Percentiles rank a stretch among this genome's conserved stretches.
These are phyloP conservation scores for Nebria brevicollis DNA, from an alignment of 2,888 invertebrate species.

Conservation along the genomic window DNA sequence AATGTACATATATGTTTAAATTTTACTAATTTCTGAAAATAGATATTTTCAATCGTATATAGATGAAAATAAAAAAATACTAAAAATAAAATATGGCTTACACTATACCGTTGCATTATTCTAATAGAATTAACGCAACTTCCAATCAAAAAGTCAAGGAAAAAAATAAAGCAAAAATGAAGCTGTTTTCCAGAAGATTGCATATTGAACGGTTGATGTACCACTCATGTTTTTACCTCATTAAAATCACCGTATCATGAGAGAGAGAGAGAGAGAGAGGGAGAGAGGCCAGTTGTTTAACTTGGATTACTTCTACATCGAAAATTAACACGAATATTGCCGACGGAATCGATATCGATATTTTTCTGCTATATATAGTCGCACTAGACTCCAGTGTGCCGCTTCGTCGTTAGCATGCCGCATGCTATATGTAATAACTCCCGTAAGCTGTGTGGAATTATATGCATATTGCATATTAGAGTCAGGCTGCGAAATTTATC, in stretches of 20 bases:
- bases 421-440: constrained; percentile 55
- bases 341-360: constrained; percentile 34
- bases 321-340: constrained; percentile 31
- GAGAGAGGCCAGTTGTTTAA: constrained; percentile 30
- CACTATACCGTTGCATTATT: neutral
- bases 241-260: constrained; percentile 41
- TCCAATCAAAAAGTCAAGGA: neutral
- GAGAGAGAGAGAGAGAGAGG: neutral
- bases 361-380: neutral
- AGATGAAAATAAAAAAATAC: no score
- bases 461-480: constrained; percentile 58
- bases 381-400: constrained; percentile 19
- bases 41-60: no score
- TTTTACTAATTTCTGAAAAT: no score
- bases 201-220: constrained; percentile 19
- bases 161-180: neutral
- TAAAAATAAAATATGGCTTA: no score
- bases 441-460: constrained; percentile 56
- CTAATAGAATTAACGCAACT: neutral
- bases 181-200: neutral
- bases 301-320: constrained; percentile 45
- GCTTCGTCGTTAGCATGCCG: constrained; percentile 16
- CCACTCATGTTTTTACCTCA: constrained; percentile 25
- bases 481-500: constrained; percentile 55
- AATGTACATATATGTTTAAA: no score